Evolutionary conservation across 1,140 invertebrate species (phyloP).

Genomic region (Drosophila auraria): DNA sequence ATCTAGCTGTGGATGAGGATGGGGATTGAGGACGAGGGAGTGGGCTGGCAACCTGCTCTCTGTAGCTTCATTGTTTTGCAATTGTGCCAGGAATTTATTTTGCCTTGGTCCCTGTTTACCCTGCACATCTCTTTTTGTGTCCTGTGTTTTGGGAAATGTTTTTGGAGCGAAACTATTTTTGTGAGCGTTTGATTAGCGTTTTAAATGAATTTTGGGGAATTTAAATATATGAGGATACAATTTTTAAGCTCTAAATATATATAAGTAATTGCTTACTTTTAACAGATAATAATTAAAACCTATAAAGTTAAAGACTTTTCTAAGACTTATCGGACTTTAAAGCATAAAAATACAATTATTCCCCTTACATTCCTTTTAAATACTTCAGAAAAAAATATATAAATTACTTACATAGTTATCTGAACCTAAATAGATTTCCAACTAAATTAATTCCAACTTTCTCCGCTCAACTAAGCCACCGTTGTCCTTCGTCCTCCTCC

Average conservation of each 20-base stretch:
- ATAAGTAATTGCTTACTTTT: no score
- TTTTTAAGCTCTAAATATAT: no score
- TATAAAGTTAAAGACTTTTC: no score
- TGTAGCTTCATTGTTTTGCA: constrained; percentile 70
- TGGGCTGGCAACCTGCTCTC: constrained; percentile 14
- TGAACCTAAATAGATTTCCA: constrained; percentile 4
- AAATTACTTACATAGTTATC: background rate
- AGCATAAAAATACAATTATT: background rate
- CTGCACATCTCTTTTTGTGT: constrained; percentile 15
- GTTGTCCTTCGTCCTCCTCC: background rate
- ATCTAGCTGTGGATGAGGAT: background rate
- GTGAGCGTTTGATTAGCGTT: constrained; percentile 4
- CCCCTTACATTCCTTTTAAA: background rate
- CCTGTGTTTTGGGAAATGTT: background rate
- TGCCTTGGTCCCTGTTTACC: constrained; percentile 40
- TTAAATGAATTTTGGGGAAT: background rate
- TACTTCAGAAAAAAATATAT: background rate
- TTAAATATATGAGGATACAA: background rate
- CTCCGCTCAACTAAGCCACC: background rate
- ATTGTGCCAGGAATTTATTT: constrained; percentile 61
- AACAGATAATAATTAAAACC: no score
- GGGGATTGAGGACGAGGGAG: background rate
- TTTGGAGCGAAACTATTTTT: constrained; percentile 9
- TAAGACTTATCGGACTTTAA: no score
- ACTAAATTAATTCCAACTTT: constrained; percentile 11